These are phyloP conservation scores for Ophonus ardosiacus DNA, from an alignment of 2,888 invertebrate species.

Conservation along the genomic window DNA sequence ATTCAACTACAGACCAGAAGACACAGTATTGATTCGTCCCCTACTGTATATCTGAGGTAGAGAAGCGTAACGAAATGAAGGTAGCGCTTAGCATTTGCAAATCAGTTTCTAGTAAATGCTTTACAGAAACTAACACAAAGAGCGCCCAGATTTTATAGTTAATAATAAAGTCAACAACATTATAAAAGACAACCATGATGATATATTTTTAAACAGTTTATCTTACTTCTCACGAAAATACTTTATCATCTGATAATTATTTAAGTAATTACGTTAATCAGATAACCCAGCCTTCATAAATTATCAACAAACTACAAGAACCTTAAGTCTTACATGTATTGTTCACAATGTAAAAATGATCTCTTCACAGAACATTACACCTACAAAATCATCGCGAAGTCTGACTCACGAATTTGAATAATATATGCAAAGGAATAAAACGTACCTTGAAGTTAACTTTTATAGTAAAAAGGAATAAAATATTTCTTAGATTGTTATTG, in stretches of 20 bases:
- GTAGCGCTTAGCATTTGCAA: too few species aligned
- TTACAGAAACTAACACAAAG: too few species aligned
- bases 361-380: slow-evolving; percentile 40
- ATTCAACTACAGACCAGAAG: too few species aligned
- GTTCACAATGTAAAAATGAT: slow-evolving; percentile 33
- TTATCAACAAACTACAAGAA: slow-evolving; percentile 34
- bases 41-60: too few species aligned
- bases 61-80: too few species aligned
- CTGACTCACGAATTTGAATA: slow-evolving; percentile 25
- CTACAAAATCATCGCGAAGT: slow-evolving; percentile 19
- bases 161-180: too few species aligned
- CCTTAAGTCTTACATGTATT: not conserved
- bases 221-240: slow-evolving; percentile 57
- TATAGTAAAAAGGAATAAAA: not conserved
- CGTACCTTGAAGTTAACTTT: not conserved
- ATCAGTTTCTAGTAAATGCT: too few species aligned
- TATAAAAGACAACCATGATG: too few species aligned
- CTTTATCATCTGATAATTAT: slow-evolving; percentile 59
- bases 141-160: too few species aligned
- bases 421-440: not conserved
- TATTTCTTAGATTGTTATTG: slow-evolving; percentile 1
- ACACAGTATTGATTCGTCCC: too few species aligned
- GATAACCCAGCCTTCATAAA: slow-evolving; percentile 50
- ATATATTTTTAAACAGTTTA: not conserved
- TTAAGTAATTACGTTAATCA: slow-evolving; percentile 58